Evolutionary conservation across 2,888 invertebrate genomes (phyloP), one percentile per base, ranked within the genome.

Genomic region (Epirrhoe alternata): DNA sequence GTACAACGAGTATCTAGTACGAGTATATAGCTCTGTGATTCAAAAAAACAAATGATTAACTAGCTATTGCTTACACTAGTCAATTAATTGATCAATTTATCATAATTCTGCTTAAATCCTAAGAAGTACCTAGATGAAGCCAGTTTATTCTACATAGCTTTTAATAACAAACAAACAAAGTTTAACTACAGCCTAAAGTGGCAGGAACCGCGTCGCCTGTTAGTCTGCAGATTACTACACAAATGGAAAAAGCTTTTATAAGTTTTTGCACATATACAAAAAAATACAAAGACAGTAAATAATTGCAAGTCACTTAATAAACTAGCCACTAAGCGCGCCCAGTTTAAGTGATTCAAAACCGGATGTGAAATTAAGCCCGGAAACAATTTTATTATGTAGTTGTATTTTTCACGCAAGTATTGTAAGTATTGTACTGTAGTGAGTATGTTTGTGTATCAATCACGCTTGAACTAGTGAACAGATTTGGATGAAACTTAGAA

Each of bases 211-310:
- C 55, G 71, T 63, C 65, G 69, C 67, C 67, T 67, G 49, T 54
- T 51, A 69, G 73, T 73, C 74, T 77, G 74, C 65, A 67, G 66
- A 72, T 62, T 67, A 66, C 71, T 67, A 66, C 71, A 74, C 69
- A 72, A 74, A 73, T 73, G 76, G 80, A 76, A 78, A 83, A 82
- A 83, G 81, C 78, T 76, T 77, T 81, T 78, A 79, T 79, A 81
- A 82, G 80, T 83, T 85, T 77, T 75, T 77, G 75, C 78, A 77
- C 77, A 77, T 82, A 81, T 79, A 80, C 77, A 81, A 80, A 81
- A 77, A 80, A 82, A 81, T 81, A 84, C 83, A 86, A 83, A 87
- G 85, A 85, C 85, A 84, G 84, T 88, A 87, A 86, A 87, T 87
- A 86, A 86, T 86, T 85, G 81, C 77, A 79, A 84, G 79, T 79